Percentiles rank a stretch among this genome's conserved stretches.
These are phyloP conservation scores for Eptatretus atami DNA, from an alignment of 2,797 vertebrate genomes.

Conservation along the genomic window DNA sequence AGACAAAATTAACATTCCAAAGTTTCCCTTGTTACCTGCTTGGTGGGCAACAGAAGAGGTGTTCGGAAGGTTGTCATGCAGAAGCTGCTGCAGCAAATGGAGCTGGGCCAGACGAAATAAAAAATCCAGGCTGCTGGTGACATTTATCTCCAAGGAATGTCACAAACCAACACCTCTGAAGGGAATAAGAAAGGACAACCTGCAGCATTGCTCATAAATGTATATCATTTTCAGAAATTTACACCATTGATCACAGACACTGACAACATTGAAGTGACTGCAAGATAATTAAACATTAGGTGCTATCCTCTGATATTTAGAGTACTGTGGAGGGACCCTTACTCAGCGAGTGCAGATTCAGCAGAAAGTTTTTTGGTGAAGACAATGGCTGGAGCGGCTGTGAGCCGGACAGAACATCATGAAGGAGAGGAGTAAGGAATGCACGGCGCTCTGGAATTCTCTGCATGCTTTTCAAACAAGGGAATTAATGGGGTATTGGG, in stretches of 20 bases:
- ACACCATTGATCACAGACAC: too few species aligned
- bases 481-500: too few species aligned
- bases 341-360: conserved; percentile 45
- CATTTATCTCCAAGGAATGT: conserved; percentile 84
- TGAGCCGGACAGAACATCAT: conserved; percentile 65
- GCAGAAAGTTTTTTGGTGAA: conserved; percentile 42
- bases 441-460: conserved; percentile 67
- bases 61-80: conserved; percentile 29
- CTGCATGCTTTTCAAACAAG: conserved; percentile 23
- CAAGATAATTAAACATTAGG: too few species aligned
- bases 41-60: neutral
- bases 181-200: too few species aligned
- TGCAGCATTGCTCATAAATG: too few species aligned
- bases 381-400: conserved; percentile 77
- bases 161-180: conserved; percentile 76
- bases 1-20: neutral
- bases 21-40: conserved; percentile 1
- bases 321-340: neutral
- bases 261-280: too few species aligned
- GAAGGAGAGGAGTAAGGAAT: conserved; percentile 73
- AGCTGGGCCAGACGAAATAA: conserved; percentile 65
- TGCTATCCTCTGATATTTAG: too few species aligned
- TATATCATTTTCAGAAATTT: too few species aligned
- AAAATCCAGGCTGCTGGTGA: conserved; percentile 79
- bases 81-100: conserved; percentile 56